Conservation (phyloP, 1,140 invertebrate species). For the Drosophila ambigua region DNA sequence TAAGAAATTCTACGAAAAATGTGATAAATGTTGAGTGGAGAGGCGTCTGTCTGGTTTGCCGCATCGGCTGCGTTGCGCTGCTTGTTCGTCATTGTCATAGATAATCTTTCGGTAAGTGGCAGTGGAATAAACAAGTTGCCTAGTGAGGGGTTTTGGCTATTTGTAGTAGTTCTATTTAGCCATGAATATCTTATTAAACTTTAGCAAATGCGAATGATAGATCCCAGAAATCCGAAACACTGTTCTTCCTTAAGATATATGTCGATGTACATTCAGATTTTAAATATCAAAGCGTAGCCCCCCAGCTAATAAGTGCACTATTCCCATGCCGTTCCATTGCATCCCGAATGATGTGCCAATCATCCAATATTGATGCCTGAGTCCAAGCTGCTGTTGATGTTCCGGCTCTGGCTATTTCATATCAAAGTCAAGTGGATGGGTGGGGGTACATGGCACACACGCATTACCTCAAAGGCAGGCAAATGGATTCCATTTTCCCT, state of each 20-base stretch:
- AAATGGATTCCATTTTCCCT: conserved; percentile 11
- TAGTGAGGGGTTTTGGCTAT: conserved; percentile 6
- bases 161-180: conserved; percentile 33
- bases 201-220: no score
- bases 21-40: conserved; percentile 40
- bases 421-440: conserved; percentile 20
- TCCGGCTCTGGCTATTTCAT: not conserved
- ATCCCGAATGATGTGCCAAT: conserved; percentile 1
- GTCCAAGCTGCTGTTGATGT: not conserved
- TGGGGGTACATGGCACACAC: not conserved
- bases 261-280: no score
- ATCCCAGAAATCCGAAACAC: no score
- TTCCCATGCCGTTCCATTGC: not conserved
- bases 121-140: conserved; percentile 34
- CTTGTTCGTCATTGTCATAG: conserved; percentile 38
- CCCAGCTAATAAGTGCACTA: no score
- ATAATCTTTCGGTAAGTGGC: conserved; percentile 13
- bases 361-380: not conserved
- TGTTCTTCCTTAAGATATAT: no score
- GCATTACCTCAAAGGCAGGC: conserved; percentile 12
- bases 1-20: conserved; percentile 50
- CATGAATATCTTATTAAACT: conserved; percentile 28
- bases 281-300: no score
- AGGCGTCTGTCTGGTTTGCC: not conserved
- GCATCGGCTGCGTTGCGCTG: not conserved